Conservation (phyloP, 2,113 vertebrate species). For the Anser brachyrhynchus region DNA sequence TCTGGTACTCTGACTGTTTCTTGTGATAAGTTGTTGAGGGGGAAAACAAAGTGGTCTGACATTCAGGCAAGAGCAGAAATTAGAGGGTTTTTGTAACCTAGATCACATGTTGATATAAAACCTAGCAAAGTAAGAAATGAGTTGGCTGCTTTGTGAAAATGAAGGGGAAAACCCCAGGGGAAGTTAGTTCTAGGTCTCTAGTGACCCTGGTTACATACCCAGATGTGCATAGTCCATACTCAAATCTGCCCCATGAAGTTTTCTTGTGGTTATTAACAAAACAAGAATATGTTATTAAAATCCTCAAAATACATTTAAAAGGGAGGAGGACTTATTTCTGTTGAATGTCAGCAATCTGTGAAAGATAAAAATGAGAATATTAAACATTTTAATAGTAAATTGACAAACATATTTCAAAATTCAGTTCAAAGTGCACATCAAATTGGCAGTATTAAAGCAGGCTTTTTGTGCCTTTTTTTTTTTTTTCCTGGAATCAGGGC, state of each 20-base stretch:
- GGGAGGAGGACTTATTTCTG: not conserved
- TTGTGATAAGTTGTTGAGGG: not conserved
- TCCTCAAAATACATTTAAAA: not conserved
- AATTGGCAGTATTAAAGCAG: not conserved
- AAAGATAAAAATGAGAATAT: not conserved
- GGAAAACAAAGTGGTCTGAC: not conserved
- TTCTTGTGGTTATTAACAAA: not conserved
- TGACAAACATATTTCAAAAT: constrained; percentile 5
- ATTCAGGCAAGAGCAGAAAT: not conserved
- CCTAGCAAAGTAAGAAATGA: not conserved
- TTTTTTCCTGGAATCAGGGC: not conserved
- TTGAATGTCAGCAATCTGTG: not conserved
- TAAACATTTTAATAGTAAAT: not conserved
- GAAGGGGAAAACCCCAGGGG: not conserved
- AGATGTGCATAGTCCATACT: not conserved
- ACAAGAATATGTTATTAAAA: not conserved
- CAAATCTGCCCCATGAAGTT: not conserved
- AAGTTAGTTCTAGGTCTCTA: not conserved
- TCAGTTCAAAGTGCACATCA: not conserved
- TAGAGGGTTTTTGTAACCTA: not conserved
- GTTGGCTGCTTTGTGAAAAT: not conserved
- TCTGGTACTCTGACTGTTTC: not conserved
- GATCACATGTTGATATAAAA: not conserved
- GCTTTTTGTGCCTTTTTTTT: too few species aligned
- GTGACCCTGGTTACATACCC: not conserved